Evolutionary conservation across 2,797 vertebrate genomes (phyloP).

Genomic region (Monodelphis domestica): DNA sequence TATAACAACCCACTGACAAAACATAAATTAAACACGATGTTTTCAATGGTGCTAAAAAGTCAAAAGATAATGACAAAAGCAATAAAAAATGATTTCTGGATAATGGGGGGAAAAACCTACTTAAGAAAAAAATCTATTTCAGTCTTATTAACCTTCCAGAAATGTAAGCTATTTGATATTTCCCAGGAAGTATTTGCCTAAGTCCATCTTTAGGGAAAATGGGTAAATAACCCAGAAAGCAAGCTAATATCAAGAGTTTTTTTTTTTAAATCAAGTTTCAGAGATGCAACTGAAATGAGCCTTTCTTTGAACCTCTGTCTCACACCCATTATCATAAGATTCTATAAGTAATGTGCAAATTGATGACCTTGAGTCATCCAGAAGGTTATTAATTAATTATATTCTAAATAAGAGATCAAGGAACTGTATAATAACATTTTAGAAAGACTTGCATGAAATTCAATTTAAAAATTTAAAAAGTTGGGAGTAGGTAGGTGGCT

Average conservation of each 20-base stretch:
- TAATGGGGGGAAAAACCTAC: neutral
- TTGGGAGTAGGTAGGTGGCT: too few relatives aligned
- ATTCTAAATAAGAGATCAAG: neutral
- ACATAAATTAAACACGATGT: neutral
- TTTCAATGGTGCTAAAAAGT: conserved; percentile 17
- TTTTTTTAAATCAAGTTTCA: neutral
- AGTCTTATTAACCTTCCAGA: neutral
- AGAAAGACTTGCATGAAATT: neutral
- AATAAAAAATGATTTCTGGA: neutral
- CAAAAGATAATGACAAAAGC: conserved; percentile 22
- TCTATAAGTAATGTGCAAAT: neutral
- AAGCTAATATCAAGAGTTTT: neutral
- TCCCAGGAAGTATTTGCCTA: neutral
- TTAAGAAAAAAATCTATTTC: neutral
- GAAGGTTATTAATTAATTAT: neutral
- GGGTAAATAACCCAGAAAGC: neutral
- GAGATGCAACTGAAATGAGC: neutral
- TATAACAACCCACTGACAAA: neutral
- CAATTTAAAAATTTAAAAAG: neutral
- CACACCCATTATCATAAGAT: neutral
- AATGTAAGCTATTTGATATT: neutral
- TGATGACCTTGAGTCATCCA: neutral
- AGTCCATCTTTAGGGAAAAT: neutral
- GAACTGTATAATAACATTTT: neutral
- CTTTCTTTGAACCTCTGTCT: neutral